Evolutionary conservation across 1,140 invertebrate species (phyloP).

Genomic region (Papilio aristodemus): DNA sequence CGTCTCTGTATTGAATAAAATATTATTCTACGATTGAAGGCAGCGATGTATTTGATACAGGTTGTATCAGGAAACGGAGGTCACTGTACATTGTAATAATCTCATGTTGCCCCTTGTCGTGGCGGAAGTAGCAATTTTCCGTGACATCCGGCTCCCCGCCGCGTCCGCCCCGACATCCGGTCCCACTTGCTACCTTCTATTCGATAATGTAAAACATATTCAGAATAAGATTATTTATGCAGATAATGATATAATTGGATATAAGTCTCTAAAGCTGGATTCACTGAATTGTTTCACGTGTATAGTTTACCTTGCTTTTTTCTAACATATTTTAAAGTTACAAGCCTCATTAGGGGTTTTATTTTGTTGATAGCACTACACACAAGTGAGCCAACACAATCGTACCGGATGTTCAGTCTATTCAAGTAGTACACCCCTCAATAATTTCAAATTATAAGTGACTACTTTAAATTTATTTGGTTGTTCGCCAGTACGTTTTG

Average conservation of each 20-base stretch:
- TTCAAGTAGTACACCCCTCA: neutral
- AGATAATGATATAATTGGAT: neutral
- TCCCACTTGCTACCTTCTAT: slow-evolving; percentile 34
- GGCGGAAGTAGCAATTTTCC: slow-evolving; percentile 73
- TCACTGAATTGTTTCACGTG: neutral
- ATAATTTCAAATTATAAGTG: slow-evolving; percentile 50
- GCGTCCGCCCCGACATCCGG: slow-evolving; percentile 55
- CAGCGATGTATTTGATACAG: neutral
- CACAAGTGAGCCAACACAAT: neutral
- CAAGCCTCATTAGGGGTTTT: too few species aligned
- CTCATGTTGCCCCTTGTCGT: slow-evolving; percentile 54
- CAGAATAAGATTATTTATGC: slow-evolving; percentile 7
- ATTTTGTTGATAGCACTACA: neutral
- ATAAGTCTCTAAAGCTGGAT: neutral
- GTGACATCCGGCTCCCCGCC: slow-evolving; percentile 67
- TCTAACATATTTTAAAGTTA: too few species aligned
- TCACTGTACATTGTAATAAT: slow-evolving; percentile 63
- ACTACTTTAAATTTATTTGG: slow-evolving; percentile 60
- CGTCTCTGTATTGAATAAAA: neutral
- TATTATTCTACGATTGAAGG: slow-evolving; percentile 3
- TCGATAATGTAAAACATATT: slow-evolving; percentile 24
- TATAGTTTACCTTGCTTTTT: too few species aligned
- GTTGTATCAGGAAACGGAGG: slow-evolving; percentile 36
- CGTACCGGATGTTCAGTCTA: neutral
- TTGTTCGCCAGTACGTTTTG: slow-evolving; percentile 59